Base-by-base conservation (phyloP, 2,113 vertebrate species). In the Hucho hucho region DNA sequence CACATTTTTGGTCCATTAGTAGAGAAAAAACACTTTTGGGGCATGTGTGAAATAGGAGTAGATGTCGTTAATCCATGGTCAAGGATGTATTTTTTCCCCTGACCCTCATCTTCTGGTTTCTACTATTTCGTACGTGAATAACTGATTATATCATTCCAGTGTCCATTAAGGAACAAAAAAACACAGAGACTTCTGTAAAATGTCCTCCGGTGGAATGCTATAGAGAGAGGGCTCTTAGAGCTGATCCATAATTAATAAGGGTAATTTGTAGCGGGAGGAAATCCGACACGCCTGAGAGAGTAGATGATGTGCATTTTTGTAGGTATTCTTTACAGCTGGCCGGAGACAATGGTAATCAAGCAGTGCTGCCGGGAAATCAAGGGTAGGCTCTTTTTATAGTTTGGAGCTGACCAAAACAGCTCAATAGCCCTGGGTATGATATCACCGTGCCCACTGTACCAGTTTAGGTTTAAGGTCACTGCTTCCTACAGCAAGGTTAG, bases 181-280 rank as follows among this genome's bases (percentile, higher is more conserved):
- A 64, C 6, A 24, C 12, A 11, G 13, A 13, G 16, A 11, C 18
- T 18, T n/a, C 9, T 43, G 9, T 43, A 43, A 11, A 43, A 43
- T 43, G 9, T 43, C 37, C 67, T 43, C 32, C 12, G 43, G 66
- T 68, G 66, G 29, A 37, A 43, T 43, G 16, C 7, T 18, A 68
- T n/a, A 22, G 16, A 47, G 32, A 46, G 20, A 24, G 22, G 7
- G 43, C 43, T 74, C 64, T 73, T 75, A 25, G 14, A 67, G 76
- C 28, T 73, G 46, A 87, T 88, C 26, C 76, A 90, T 90, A 87
- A 91, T 89, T 91, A 83, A 92, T 88, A 66, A 83, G 73, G 75
- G 69, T 46, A 64, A 84, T 87, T 81, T 84, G 70, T 43, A 78
- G 22, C 75, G 78, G 59, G 69, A 63, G 20, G 73, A 81, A 85